Evolutionary conservation across 1,140 invertebrate genomes (phyloP), one percentile per base, ranked within the genome.

Genomic region (Micrasema minimum): DNA sequence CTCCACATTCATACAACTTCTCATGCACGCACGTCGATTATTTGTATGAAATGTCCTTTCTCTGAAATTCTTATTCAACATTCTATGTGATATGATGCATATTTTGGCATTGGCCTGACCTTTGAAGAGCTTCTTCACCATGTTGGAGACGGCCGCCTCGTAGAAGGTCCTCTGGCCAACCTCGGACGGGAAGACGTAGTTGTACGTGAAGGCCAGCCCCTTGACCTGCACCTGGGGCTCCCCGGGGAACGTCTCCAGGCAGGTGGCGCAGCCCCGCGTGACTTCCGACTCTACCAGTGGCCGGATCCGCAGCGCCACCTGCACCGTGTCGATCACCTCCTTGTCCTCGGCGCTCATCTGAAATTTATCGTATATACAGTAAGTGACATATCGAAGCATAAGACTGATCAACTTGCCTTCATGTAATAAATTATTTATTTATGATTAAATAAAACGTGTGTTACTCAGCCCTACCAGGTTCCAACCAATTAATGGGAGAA

Each of bases 161-260:
- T 96, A 98, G 62, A 97, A 87, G 31, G 89, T 83, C 23, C 89
- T 84, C 79, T 98, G 95, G 0, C 82, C 84, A 12, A 89, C 83
- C 38, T 89, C 83, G 31, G 88, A 83, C 62, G 89, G 85, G 77
- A 96, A 94, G 0, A 96, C 93, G 85, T 93, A 89, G 80, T 97
- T 97, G 80, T 91, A 98, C 0, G 95, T 96, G 76, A 96, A 98
- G 0, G 88, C 83, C 75, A 92, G 88, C 22, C 93, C 92, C 74
- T 89, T 86, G 0, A 96, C 87, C n/a, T 86, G 82, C 14, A 95
- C 87, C 81, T 95, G 93, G 2, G 88, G 88, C 51, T 88, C 80
- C 12, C 86, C 85, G 4, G 83, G 75, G 14, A 90, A 81, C 0
- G 88, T 86, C 38, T 90, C 84, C 2, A 94, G 81, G 59, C 90